Conservation (phyloP, 2,113 vertebrate genomes). For the Apeltes quadracus region DNA sequence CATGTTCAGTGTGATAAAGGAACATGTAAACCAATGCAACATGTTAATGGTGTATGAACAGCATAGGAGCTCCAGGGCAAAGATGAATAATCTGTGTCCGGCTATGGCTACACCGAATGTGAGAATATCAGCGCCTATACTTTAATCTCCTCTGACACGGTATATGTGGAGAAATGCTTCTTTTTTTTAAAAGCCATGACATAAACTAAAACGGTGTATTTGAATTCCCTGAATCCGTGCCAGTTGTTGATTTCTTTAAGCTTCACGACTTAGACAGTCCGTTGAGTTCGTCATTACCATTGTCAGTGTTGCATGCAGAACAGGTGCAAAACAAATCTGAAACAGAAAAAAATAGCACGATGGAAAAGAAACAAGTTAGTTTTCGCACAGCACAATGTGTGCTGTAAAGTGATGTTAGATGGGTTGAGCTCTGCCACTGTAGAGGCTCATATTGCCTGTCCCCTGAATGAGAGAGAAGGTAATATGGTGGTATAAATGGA, state of each 20-base stretch:
- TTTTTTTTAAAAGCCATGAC: neutral
- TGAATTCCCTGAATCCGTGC: neutral
- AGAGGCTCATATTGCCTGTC: neutral
- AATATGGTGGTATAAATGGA: neutral
- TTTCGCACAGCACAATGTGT: neutral
- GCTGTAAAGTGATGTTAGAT: neutral
- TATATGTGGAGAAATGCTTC: neutral
- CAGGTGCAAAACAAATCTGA: neutral
- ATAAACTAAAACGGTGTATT: neutral
- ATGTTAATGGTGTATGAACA: neutral
- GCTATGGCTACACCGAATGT: neutral
- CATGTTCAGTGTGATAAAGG: neutral
- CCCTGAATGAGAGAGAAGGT: neutral
- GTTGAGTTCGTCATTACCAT: neutral
- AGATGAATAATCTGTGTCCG: neutral
- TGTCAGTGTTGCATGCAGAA: neutral
- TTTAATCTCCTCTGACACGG: neutral
- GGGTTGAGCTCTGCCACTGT: neutral
- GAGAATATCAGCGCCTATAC: neutral
- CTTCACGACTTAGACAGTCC: neutral
- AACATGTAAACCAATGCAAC: slow-evolving; percentile 1
- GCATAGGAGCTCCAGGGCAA: neutral
- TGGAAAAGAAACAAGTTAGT: slow-evolving; percentile 5
- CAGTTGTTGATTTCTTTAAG: neutral
- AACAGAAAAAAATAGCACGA: neutral